Percentiles rank a stretch among this genome's conserved stretches.
These are phyloP conservation scores for Nicator chloris DNA, from an alignment of 2,113 vertebrate species.

Conservation along the genomic window DNA sequence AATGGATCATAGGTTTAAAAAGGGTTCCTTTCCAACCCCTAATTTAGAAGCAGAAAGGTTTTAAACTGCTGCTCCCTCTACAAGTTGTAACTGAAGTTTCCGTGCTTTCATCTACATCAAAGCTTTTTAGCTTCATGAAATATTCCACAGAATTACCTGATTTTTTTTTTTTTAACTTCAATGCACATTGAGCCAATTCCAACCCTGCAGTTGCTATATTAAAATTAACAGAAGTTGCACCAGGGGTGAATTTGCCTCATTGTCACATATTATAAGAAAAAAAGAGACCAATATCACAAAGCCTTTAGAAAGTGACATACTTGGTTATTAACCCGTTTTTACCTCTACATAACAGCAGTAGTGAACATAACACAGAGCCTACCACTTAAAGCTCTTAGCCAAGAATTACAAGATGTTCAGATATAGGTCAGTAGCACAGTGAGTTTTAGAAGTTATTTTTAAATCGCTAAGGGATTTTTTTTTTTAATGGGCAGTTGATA, in stretches of 20 bases:
- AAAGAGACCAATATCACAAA: background rate
- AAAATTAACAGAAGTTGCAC: slow-evolving; percentile 3
- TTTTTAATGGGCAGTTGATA: background rate
- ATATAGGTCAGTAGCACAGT: slow-evolving; percentile 47
- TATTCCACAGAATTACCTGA: background rate
- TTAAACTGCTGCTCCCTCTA: background rate
- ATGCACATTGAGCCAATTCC: background rate
- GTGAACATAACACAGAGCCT: background rate
- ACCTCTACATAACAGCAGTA: background rate
- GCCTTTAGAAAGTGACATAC: background rate
- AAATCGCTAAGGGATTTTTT: background rate
- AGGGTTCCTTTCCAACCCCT: background rate
- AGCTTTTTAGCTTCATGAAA: slow-evolving; percentile 5
- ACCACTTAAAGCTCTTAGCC: background rate
- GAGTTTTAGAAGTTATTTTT: slow-evolving; percentile 36
- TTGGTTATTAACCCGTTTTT: slow-evolving; percentile 14
- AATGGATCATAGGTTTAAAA: background rate
- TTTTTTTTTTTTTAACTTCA: background rate
- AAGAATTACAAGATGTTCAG: slow-evolving; percentile 22
- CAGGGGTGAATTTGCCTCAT: background rate
- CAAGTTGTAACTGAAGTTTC: slow-evolving; percentile 9
- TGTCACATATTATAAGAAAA: background rate
- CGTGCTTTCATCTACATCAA: slow-evolving; percentile 44
- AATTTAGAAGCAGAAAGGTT: slow-evolving; percentile 1
- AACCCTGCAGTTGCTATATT: background rate